Base-by-base conservation (phyloP, 2,113 vertebrate species). In the Ariopsis seemanni region DNA sequence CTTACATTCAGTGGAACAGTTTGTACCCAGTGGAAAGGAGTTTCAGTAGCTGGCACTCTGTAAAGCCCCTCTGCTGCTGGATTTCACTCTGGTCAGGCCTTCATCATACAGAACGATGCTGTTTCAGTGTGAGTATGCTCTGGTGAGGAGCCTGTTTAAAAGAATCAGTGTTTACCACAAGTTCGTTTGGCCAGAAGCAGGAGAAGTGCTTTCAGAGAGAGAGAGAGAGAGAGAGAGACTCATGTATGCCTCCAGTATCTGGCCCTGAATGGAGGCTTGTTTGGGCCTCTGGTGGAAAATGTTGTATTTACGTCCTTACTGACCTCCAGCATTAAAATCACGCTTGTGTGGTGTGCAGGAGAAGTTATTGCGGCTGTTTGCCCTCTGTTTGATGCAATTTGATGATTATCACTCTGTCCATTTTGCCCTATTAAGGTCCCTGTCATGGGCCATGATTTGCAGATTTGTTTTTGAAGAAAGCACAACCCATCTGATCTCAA, bases 401-500 rank as follows among this genome's bases (percentile, higher is more conserved):
- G 91, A 88, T 89, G 91, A 93, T 94, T 92, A 74, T 87, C 69
- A 79, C 80, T 85, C 34, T 86, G 42, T 67, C 42, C 34, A n/a
- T 77, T 80, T 74, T 10, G 60, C 80, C 62, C 60, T 52, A 75
- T 85, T 83, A 71, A 17, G 30, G 53, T 55, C 87, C 18, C 78
- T 85, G 82, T 79, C 80, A 74, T 85, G 85, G 77, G 84, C 84
- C 27, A 65, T 27, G 62, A 77, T 30, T 62, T 75, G 75, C 22
- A 72, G 63, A 77, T 86, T 87, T 83, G 82, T 67, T 84, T 85
- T 74, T 3, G 83, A 67, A 83, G 5, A 72, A 85, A 87, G 75
- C 74, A 83, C 57, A 80, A 62, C 91, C 90, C 95, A 95, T 93
- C 92, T 95, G 95, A 95, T 91, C 88, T 90, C 90, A 94, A 94